Percentiles rank a stretch among this genome's conserved stretches.
Evolutionary conservation across 2,888 invertebrate species (phyloP).

Genomic region (Theristus sp.): DNA sequence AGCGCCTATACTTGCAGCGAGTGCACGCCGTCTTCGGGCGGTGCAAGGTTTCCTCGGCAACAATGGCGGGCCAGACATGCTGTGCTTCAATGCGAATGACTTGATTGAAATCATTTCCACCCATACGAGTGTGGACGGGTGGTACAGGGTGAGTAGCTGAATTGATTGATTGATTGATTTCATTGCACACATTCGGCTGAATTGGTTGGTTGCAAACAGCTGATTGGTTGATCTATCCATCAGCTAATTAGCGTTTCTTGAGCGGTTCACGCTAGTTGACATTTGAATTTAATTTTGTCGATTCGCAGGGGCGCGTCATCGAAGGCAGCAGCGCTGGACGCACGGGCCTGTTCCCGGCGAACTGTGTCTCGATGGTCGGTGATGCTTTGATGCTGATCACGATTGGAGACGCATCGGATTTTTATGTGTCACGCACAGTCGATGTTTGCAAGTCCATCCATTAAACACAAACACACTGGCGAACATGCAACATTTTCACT

Average conservation of each 20-base stretch:
- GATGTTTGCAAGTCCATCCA: too few species aligned
- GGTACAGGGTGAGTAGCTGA: conserved; percentile 3
- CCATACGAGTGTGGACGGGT: conserved; percentile 3
- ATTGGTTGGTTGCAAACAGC: too few species aligned
- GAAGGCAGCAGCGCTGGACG: not conserved
- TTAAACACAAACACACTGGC: too few species aligned
- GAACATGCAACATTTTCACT: too few species aligned
- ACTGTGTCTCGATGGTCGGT: not conserved
- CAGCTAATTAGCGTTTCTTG: too few species aligned
- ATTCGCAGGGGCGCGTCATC: conserved; percentile 3
- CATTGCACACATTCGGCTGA: too few species aligned
- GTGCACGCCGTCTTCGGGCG: conserved; percentile 2
- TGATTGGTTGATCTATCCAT: too few species aligned
- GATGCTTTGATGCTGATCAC: not conserved
- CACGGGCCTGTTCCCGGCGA: conserved; percentile 6
- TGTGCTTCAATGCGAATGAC: conserved; percentile 6
- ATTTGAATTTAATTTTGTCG: too few species aligned
- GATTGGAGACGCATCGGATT: not conserved
- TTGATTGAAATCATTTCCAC: conserved; percentile 4
- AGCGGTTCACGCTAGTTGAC: too few species aligned
- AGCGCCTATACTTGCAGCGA: too few species aligned
- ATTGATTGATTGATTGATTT: too few species aligned
- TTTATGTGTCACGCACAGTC: not conserved
- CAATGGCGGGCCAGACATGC: conserved; percentile 3
- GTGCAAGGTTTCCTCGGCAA: conserved; percentile 5